Percentiles rank a stretch among this genome's conserved stretches.
Conservation (phyloP, 2,888 invertebrate genomes). For the Cistogaster globosa region DNA sequence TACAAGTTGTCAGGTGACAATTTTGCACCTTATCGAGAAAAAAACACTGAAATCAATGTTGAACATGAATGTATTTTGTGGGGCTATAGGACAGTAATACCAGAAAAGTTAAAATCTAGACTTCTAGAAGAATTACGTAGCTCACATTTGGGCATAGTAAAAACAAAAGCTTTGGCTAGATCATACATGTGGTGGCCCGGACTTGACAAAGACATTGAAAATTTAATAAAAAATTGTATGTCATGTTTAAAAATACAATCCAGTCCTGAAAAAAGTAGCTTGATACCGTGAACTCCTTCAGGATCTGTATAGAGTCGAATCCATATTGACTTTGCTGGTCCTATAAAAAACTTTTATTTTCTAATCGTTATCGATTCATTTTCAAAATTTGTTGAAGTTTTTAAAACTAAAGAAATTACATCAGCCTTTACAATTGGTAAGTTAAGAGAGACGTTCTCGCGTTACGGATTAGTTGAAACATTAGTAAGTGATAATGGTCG, state of each 20-base stretch:
- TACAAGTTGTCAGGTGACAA: constrained; percentile 38
- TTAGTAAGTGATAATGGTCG: no score
- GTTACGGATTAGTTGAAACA: no score
- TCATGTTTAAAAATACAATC: constrained; percentile 63
- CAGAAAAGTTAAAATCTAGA: constrained; percentile 18
- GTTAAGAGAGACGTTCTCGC: constrained; percentile 63
- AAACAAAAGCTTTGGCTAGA: constrained; percentile 61
- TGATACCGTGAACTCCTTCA: constrained; percentile 66
- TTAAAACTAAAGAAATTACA: constrained; percentile 68
- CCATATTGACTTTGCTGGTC: constrained; percentile 69
- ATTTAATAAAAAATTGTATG: constrained; percentile 55
- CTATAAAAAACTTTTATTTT: constrained; percentile 59
- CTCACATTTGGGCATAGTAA: constrained; percentile 32
- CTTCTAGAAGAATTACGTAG: constrained; percentile 27
- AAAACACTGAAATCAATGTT: constrained; percentile 74
- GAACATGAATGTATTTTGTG: constrained; percentile 61
- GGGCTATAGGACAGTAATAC: constrained; percentile 43
- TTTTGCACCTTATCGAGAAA: constrained; percentile 57
- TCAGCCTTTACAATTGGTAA: constrained; percentile 56
- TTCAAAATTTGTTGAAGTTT: constrained; percentile 71
- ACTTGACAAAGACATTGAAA: constrained; percentile 61
- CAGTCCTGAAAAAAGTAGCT: constrained; percentile 62
- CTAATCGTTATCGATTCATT: constrained; percentile 65
- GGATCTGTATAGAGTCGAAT: constrained; percentile 66
- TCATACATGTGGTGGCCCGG: constrained; percentile 70